phyloP scores from a whole-genome alignment of 64 coral and sea anemone genomes.

The Porites australiensis region DNA sequence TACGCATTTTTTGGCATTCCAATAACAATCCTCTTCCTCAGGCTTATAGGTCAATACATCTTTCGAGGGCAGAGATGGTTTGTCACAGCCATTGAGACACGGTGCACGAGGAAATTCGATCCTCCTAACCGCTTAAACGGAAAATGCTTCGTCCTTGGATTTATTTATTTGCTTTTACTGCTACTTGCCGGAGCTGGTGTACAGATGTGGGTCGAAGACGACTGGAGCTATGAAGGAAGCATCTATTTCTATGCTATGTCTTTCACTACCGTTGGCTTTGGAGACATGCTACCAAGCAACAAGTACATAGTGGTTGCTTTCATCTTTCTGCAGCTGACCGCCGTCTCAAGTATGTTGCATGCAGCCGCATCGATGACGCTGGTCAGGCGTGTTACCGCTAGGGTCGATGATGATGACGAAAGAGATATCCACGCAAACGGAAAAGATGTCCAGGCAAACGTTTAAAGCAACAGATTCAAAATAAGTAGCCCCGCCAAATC shows the following conservation, averaged over 20 bases:
- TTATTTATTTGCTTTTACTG: neutral
- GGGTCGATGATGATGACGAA: no score
- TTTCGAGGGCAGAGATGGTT: conserved; percentile 9
- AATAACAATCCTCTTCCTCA: conserved; percentile 28
- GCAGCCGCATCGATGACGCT: conserved; percentile 20
- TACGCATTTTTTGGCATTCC: conserved; percentile 48
- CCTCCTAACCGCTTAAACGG: conserved; percentile 22
- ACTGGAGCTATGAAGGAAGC: conserved; percentile 45
- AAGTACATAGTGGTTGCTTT: conserved; percentile 6
- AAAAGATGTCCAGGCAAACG: no score
- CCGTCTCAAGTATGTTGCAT: conserved; percentile 30
- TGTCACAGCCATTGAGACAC: conserved; percentile 13
- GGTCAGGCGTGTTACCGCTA: conserved; percentile 10
- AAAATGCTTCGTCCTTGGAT: conserved; percentile 30
- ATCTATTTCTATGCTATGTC: conserved; percentile 55
- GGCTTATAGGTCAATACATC: conserved; percentile 52
- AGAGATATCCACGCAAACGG: no score
- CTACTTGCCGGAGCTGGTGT: conserved; percentile 7
- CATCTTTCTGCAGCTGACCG: conserved; percentile 21
- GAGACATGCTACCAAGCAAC: conserved; percentile 27
- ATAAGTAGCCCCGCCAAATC: no score
- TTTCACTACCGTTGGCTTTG: conserved; percentile 59
- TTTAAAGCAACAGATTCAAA: no score
- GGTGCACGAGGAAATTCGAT: neutral
- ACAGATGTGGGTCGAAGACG: neutral